Base-by-base conservation (phyloP, 1,140 invertebrate species). In the Drosophila triauraria region DNA sequence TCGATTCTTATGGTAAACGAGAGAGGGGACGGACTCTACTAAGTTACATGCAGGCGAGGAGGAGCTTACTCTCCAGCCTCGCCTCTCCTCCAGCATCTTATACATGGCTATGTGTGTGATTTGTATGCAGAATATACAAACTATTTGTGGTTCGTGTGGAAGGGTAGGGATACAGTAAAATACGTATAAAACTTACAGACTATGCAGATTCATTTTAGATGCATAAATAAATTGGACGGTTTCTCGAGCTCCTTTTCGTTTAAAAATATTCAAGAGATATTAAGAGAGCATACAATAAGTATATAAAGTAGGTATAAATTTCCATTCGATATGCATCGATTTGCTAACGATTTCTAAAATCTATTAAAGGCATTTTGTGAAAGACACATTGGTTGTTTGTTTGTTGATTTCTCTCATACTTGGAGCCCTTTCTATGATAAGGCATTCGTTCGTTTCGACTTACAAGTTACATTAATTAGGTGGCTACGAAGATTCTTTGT, bases 331-430 rank as follows among this genome's bases (percentile, higher is more conserved):
- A 77, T 77, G 56, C 60, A 58, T n/a, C n/a, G n/a, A 75, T 77
- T 82, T 56, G 48, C 64, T 88, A 84, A 78, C 50, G 85, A 90
- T 90, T 90, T 90, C 85, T 90, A 90, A 90, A 90, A 90, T 90
- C 85, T 90, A 90, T 61, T 87, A 88, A 87, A 90, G 85, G 85
- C 85, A 90, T 82, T 84, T 90, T 90, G 81, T 90, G 85, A 85
- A 90, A 90, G 81, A 90, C 81, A 90, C 86, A 75, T 86, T 67
- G 50, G 23, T 75, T 76, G 30, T 62, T 76, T 44, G 35, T 65
- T 60, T 47, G 59, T 43, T 77, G 42, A 44, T 32, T 47, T 64
- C 32, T 38, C 51, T 40, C 42, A 47, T 68, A 61, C 78, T 82
- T 82, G 54, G 25, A 65, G 80, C 74, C 82, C 81, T 46, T 58